These are phyloP conservation scores for Pogonocherus hispidulus DNA, from an alignment of 2,888 invertebrate species.

Conservation along the genomic window DNA sequence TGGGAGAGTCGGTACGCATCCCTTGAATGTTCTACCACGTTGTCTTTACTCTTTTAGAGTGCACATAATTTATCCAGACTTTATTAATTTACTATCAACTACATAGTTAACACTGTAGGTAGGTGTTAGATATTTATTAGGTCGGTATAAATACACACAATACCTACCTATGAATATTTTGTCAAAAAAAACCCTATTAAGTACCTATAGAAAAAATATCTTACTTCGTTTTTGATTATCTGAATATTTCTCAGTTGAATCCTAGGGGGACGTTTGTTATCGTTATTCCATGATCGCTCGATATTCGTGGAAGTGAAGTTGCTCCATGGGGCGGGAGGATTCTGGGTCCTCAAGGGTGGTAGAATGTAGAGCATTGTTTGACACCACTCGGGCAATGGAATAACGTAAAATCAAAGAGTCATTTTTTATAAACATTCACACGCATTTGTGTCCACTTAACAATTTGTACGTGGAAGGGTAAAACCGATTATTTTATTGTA, in stretches of 20 bases:
- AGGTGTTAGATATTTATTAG: too few species aligned
- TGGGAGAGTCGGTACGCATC: too few species aligned
- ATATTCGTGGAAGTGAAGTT: slow-evolving; percentile 61
- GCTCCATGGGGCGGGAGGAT: slow-evolving; percentile 70
- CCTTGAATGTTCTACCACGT: too few species aligned
- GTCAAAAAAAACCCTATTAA: too few species aligned
- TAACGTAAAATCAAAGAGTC: slow-evolving; percentile 5
- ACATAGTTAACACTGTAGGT: too few species aligned
- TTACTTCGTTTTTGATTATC: slow-evolving; percentile 49
- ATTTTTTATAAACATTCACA: slow-evolving; percentile 23
- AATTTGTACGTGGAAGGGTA: too few species aligned
- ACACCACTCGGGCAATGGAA: background rate
- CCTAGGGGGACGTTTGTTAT: slow-evolving; percentile 50
- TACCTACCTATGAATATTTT: too few species aligned
- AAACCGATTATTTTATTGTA: slow-evolving; percentile 26
- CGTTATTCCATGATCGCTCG: slow-evolving; percentile 43
- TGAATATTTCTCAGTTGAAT: slow-evolving; percentile 52
- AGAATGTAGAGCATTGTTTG: slow-evolving; percentile 69
- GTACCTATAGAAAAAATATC: slow-evolving; percentile 22
- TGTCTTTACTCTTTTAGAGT: too few species aligned
- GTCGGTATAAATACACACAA: too few species aligned
- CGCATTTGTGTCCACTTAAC: slow-evolving; percentile 14
- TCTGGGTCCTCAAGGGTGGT: slow-evolving; percentile 70
- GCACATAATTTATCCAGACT: too few species aligned
- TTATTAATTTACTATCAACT: too few species aligned